Conservation (phyloP, 2,888 invertebrate species). For the Brachylomia viminalis region DNA sequence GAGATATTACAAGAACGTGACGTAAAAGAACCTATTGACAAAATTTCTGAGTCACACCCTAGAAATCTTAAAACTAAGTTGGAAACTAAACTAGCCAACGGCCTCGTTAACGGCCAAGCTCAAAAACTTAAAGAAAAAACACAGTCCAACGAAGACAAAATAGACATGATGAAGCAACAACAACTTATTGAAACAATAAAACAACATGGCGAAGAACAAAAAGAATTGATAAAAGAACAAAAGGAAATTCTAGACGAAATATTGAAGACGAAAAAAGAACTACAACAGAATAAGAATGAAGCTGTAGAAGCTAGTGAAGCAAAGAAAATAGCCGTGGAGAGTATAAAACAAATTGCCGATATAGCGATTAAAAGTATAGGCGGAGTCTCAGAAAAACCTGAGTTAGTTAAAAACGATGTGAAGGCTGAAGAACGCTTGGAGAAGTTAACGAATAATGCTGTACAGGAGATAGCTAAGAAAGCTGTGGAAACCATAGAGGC, state of each 20-base stretch:
- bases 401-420: conserved; percentile 66
- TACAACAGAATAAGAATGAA: conserved; percentile 86
- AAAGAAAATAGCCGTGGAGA: conserved; percentile 88
- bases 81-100: conserved; percentile 74
- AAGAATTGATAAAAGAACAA: conserved; percentile 92
- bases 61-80: conserved; percentile 80
- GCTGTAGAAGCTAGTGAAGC: conserved; percentile 82
- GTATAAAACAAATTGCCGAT: conserved; percentile 88
- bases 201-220: conserved; percentile 92
- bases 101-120: conserved; percentile 60
- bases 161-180: conserved; percentile 83
- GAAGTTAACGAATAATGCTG: conserved; percentile 82
- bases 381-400: conserved; percentile 83
- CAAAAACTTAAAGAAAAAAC: conserved; percentile 65
- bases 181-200: conserved; percentile 92
- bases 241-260: conserved; percentile 92
- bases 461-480: conserved; percentile 87
- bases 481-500: conserved; percentile 86
- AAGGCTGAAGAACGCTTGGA: conserved; percentile 76
- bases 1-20: conserved; percentile 78
- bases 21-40: conserved; percentile 71
- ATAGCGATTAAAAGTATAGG: conserved; percentile 87
- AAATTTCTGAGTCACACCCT: conserved; percentile 80
- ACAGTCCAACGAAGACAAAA: conserved; percentile 67
- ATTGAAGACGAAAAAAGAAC: conserved; percentile 89